A percentile compares a stretch with the other conserved stretches of the same genome.
Conservation (phyloP, 2,888 invertebrate species). For the Spilosoma lubricipeda region DNA sequence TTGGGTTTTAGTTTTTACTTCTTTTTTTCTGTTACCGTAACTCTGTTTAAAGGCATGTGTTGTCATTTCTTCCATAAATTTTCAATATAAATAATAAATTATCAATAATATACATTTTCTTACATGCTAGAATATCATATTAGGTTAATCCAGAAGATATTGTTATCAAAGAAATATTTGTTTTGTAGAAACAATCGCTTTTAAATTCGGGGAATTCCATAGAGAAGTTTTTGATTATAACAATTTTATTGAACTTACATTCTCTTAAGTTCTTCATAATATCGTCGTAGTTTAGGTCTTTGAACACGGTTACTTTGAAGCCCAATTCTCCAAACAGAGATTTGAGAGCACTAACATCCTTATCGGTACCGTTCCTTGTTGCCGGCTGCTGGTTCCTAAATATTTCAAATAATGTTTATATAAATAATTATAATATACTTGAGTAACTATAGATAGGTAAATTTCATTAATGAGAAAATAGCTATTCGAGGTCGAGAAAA, state of each 20-base stretch:
- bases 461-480: too few species aligned
- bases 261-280: conserved; percentile 56
- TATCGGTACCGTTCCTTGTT: conserved; percentile 58
- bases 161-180: not conserved
- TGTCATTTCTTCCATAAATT: too few species aligned
- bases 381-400: conserved; percentile 53
- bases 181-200: not conserved
- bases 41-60: too few species aligned
- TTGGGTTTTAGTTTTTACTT: too few species aligned
- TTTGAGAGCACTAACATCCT: conserved; percentile 60
- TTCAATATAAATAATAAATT: not conserved
- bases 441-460: too few species aligned
- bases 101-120: not conserved
- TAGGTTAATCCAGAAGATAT: not conserved
- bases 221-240: not conserved
- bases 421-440: too few species aligned
- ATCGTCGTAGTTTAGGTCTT: conserved; percentile 55
- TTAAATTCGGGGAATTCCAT: not conserved
- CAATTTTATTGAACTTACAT: not conserved
- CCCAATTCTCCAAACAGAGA: conserved; percentile 57
- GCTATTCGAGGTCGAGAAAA: too few species aligned
- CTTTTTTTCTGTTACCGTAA: too few species aligned
- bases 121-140: not conserved
- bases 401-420: not conserved
- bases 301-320: conserved; percentile 57